Evolutionary conservation across 2,888 invertebrate genomes (phyloP).

Genomic region (Sipha maydis): DNA sequence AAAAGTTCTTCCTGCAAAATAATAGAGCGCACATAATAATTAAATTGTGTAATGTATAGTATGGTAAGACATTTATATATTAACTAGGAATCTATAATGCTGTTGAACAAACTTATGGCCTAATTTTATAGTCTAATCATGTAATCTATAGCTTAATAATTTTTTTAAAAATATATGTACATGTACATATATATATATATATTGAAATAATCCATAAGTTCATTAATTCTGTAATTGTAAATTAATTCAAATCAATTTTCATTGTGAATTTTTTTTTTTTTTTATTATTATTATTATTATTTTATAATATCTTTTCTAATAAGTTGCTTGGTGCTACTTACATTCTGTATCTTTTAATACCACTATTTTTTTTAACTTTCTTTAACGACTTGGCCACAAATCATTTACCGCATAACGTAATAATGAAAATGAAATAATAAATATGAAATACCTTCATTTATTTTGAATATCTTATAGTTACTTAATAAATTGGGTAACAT

Average conservation of each 20-base stretch:
- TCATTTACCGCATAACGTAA: not conserved
- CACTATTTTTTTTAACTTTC: conserved; percentile 25
- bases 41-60: conserved; percentile 57
- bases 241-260: conserved; percentile 45
- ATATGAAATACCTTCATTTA: not conserved
- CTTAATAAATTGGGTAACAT: conserved; percentile 24
- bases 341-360: conserved; percentile 51
- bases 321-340: conserved; percentile 61
- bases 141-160: conserved; percentile 61
- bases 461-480: conserved; percentile 13
- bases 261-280: conserved; percentile 54
- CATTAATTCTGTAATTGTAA: conserved; percentile 46
- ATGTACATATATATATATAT: conserved; percentile 25
- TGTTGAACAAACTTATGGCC: conserved; percentile 60
- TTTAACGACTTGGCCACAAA: conserved; percentile 33
- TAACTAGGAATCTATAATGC: conserved; percentile 61
- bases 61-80: conserved; percentile 59
- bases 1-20: conserved; percentile 58
- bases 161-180: conserved; percentile 18
- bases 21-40: conserved; percentile 58
- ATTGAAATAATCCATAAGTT: conserved; percentile 52
- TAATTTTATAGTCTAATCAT: conserved; percentile 62
- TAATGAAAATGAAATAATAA: not conserved
- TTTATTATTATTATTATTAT: conserved; percentile 11
- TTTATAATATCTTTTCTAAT: conserved; percentile 51